phyloP scores from a whole-genome alignment of 2,888 invertebrate genomes.

The Cremastobaeus sp. region DNA sequence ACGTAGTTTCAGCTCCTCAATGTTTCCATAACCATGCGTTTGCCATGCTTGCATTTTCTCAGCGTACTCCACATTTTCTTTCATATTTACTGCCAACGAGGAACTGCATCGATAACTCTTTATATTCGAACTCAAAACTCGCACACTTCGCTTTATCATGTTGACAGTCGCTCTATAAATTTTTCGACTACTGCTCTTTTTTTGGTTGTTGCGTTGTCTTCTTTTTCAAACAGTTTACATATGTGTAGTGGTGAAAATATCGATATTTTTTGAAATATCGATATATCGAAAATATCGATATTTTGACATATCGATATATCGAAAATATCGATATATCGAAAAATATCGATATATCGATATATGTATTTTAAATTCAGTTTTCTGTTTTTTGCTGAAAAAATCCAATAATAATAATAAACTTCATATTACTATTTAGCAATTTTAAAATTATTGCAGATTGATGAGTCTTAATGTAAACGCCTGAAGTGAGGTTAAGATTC shows the following conservation, averaged over 20 bases:
- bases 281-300: no score
- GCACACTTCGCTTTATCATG: constrained; percentile 10
- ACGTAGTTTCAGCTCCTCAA: constrained; percentile 83
- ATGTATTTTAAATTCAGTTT: not conserved
- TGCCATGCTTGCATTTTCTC: constrained; percentile 87
- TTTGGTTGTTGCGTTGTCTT: no score
- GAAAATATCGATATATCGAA: not conserved
- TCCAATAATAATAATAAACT: no score
- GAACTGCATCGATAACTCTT: constrained; percentile 11
- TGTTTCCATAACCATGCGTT: constrained; percentile 87
- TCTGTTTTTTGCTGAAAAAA: no score
- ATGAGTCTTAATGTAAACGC: no score
- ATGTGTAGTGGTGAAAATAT: no score
- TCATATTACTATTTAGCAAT: no score
- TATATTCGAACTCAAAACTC: not conserved
- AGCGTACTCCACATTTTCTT: constrained; percentile 62
- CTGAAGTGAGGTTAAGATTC: no score
- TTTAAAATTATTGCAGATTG: no score
- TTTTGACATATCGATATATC: not conserved
- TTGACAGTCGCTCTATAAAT: no score
- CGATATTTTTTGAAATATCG: not conserved
- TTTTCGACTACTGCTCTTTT: no score
- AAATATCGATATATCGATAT: not conserved
- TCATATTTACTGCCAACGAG: constrained; percentile 62
- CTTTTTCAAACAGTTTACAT: no score